Evolutionary conservation across 2,888 invertebrate species (phyloP).

Genomic region (Dorcus hopei): DNA sequence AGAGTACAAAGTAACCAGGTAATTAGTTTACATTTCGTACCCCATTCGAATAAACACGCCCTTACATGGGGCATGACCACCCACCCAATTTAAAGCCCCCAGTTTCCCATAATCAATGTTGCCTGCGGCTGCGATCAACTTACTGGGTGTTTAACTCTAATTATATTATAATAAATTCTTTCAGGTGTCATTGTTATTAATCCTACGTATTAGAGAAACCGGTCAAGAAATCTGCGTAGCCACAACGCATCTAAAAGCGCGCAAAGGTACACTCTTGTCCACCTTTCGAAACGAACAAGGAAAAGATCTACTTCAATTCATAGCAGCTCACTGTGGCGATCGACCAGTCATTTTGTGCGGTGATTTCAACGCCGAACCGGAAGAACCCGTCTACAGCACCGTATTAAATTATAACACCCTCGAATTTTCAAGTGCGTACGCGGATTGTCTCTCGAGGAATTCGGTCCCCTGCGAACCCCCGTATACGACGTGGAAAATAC

Average conservation of each 20-base stretch:
- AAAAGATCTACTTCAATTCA: constrained; percentile 61
- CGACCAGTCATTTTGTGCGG: constrained; percentile 67
- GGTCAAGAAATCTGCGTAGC: constrained; percentile 63
- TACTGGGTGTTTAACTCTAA: too few relatives aligned
- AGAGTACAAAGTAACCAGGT: constrained; percentile 72
- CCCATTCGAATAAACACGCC: too few relatives aligned
- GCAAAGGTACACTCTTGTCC: constrained; percentile 63
- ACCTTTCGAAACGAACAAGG: constrained; percentile 70
- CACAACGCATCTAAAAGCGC: constrained; percentile 73
- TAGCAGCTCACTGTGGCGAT: constrained; percentile 49
- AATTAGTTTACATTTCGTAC: constrained; percentile 13
- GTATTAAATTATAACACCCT: constrained; percentile 44
- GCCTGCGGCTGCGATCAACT: too few relatives aligned
- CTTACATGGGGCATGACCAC: too few relatives aligned
- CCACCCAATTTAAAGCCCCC: too few relatives aligned
- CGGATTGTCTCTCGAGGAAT: constrained; percentile 38
- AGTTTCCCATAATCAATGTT: too few relatives aligned
- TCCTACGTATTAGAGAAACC: constrained; percentile 54
- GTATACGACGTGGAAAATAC: constrained; percentile 74
- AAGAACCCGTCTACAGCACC: constrained; percentile 65
- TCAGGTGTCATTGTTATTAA: constrained; percentile 60
- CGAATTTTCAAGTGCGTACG: constrained; percentile 54
- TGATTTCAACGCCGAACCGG: constrained; percentile 74
- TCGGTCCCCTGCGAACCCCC: constrained; percentile 57
- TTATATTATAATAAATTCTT: constrained; percentile 9